phyloP scores from a whole-genome alignment of 2,888 invertebrate genomes.

The Rhopalosiphum nymphaeae region DNA sequence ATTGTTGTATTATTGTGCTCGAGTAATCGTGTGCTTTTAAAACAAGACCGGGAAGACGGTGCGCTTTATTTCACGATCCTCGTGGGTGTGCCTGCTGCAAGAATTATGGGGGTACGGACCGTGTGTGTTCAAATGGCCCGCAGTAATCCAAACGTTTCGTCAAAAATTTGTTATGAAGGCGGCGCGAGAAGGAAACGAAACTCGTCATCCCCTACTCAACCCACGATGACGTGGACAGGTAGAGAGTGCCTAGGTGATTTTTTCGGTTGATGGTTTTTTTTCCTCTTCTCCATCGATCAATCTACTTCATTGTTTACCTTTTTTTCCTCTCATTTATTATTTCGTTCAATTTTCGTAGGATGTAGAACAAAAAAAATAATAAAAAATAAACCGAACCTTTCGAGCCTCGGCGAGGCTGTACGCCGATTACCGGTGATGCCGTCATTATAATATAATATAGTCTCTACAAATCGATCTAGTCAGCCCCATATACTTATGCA shows the following conservation, averaged over 20 bases:
- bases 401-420: background rate
- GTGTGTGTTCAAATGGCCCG: background rate
- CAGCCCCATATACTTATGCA: background rate
- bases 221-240: background rate
- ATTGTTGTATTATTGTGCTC: background rate
- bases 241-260: background rate
- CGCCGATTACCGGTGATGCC: background rate
- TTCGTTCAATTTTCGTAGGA: background rate
- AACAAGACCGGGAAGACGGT: background rate
- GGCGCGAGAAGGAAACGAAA: background rate
- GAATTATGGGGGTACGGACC: background rate
- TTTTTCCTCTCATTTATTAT: background rate
- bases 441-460: background rate
- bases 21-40: background rate
- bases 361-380: background rate
- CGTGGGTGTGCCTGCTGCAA: background rate
- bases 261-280: background rate
- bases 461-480: background rate
- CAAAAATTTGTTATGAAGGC: background rate
- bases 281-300: background rate
- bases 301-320: background rate
- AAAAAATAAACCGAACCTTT: background rate
- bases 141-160: constrained; percentile 2
- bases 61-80: background rate
- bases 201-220: background rate